Evolutionary conservation across 2,888 invertebrate species (phyloP).

Genomic region (Keiferia lycopersicella): DNA sequence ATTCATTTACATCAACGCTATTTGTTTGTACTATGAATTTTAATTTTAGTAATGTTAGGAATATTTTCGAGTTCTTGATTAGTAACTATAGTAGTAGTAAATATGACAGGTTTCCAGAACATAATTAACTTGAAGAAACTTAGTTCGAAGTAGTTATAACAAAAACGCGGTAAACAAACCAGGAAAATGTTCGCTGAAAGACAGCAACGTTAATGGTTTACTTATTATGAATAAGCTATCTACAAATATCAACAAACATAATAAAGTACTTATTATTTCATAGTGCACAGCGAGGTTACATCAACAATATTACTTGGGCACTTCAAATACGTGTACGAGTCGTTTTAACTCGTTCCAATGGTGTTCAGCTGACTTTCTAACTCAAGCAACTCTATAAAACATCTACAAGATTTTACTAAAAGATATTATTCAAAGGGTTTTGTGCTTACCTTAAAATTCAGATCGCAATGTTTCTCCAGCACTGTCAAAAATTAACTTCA

Average conservation of each 20-base stretch:
- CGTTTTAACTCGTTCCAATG: conserved; percentile 71
- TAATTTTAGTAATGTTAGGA: conserved; percentile 16
- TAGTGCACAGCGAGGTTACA: conserved; percentile 67
- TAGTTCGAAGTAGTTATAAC: neutral
- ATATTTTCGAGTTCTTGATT: neutral
- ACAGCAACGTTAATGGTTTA: conserved; percentile 9
- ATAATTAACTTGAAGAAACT: too few relatives aligned
- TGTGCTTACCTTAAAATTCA: conserved; percentile 66
- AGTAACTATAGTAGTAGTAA: neutral
- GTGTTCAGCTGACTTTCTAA: conserved; percentile 77
- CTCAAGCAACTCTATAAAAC: conserved; percentile 30
- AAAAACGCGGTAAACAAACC: conserved; percentile 6
- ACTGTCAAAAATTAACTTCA: conserved; percentile 67
- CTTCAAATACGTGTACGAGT: conserved; percentile 55
- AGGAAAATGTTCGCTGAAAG: conserved; percentile 11
- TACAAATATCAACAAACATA: conserved; percentile 42
- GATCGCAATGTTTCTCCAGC: conserved; percentile 56
- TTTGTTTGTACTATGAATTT: conserved; percentile 21
- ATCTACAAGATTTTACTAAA: neutral
- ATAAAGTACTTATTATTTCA: conserved; percentile 48
- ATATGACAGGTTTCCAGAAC: too few relatives aligned
- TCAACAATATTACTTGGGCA: conserved; percentile 65
- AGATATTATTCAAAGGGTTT: neutral
- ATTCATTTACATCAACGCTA: conserved; percentile 31
- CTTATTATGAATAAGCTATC: conserved; percentile 6